Evolutionary conservation across 2,113 vertebrate genomes (phyloP).

Genomic region (Panthera uncia): DNA sequence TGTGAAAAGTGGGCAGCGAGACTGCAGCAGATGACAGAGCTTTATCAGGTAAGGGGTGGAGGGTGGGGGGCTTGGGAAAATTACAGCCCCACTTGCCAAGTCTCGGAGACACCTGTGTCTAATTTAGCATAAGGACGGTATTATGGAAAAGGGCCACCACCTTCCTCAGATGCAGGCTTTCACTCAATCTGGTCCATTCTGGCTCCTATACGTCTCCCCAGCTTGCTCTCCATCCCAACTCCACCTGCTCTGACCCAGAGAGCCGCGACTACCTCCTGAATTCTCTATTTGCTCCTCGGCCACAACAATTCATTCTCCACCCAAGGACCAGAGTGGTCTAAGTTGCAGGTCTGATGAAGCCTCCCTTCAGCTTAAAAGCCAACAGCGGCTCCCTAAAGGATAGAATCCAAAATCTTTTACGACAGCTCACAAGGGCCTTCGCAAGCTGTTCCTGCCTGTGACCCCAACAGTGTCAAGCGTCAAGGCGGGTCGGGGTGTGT

Average conservation of each 20-base stretch:
- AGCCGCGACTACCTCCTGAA: not conserved
- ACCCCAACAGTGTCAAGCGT: not conserved
- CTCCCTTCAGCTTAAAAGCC: not conserved
- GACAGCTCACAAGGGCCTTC: not conserved
- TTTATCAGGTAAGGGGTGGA: constrained; percentile 32
- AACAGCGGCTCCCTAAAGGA: not conserved
- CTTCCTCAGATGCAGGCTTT: not conserved
- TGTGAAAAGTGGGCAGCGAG: constrained; percentile 44
- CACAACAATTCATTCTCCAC: not conserved
- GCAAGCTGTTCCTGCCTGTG: not conserved
- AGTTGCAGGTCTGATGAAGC: not conserved
- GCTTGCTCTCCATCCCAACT: not conserved
- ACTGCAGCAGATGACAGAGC: constrained; percentile 48
- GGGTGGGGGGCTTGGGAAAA: not conserved
- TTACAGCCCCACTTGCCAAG: constrained; percentile 53
- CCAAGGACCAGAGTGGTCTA: not conserved
- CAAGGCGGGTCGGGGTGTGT: rapidly evolving
- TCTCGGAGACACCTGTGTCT: constrained; percentile 64
- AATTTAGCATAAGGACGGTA: constrained; percentile 61
- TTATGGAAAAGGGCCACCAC: constrained; percentile 38
- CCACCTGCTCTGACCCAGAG: not conserved
- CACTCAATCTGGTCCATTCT: not conserved
- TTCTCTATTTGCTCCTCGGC: not conserved
- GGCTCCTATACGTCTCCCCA: not conserved
- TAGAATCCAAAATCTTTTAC: not conserved